Evolutionary conservation across 2,113 vertebrate species (phyloP), one percentile per base, ranked within the genome.

Genomic region (Mesembrinibis cayennensis): DNA sequence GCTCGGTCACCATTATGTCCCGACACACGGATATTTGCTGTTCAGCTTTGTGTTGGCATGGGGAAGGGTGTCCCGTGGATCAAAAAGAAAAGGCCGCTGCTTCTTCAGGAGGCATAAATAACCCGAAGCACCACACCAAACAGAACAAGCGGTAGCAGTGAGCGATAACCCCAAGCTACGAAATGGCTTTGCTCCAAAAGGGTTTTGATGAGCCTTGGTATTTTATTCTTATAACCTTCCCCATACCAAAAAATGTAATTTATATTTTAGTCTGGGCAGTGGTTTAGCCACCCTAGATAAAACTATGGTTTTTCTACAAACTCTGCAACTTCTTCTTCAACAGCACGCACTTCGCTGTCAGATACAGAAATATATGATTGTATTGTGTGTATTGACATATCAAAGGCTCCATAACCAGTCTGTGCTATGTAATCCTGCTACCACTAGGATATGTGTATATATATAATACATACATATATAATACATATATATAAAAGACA

Each of bases 11-110:
- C 20, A 1, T 3, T 10, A 4, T 1, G 4, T 10, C 76, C 21
- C 16, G 18, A 9, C 71, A 58, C 62, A 0, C 0, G 1, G 59
- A 1, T 14, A 5, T 20, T 63, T 70, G 71, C 22, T 5, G 4
- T 53, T 44, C 63, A 19, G 66, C 26, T 59, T 55, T 27, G 74
- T 25, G 21, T 7, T 38, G 85, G 85, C 40, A 6, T 3, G 18
- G 30, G 77, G 42, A 10, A 61, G 42, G 10, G 2, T 10, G 56
- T 59, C 25, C 71, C 0, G 4, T 27, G 78, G 8, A 38, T 34
- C 55, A 49, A 44, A 65, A 84, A 25, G 58, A 26, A 55, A 80
- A 77, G 47, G 42, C 58, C 32, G 2, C 42, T 32, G 11, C 71
- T 86, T 58, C 86, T 62, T 84, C 63, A 32, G 0, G 7, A 34